Evolutionary conservation across 2,113 vertebrate species (phyloP).

Genomic region (Pangasianodon gigas): DNA sequence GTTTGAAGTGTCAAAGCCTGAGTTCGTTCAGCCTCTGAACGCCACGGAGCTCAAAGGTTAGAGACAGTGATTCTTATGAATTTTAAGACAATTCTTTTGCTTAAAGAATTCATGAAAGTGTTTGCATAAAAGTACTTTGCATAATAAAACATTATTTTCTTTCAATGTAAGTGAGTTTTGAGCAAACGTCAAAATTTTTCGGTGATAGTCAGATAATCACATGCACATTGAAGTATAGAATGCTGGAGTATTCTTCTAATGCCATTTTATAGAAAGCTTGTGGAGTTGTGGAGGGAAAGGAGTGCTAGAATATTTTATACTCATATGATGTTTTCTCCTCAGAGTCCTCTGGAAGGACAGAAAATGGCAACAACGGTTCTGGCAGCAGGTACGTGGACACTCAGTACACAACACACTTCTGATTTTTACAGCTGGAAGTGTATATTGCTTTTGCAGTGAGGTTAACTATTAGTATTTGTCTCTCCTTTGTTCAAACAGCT

Average conservation of each 20-base stretch:
- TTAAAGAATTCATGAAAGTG: not conserved
- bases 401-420: not conserved
- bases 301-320: not conserved
- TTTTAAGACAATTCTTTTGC: not conserved
- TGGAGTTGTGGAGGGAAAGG: not conserved
- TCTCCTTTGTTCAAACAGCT: constrained; percentile 67
- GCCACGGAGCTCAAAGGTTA: constrained; percentile 72
- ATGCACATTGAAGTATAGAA: not conserved
- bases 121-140: not conserved
- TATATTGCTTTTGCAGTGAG: not conserved
- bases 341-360: constrained; percentile 67
- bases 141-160: not conserved
- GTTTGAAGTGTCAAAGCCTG: constrained; percentile 85
- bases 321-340: constrained; percentile 14
- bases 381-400: constrained; percentile 67
- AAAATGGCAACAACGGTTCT: constrained; percentile 61
- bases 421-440: not conserved
- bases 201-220: not conserved
- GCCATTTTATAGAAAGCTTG: not conserved
- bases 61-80: not conserved
- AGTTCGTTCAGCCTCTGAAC: constrained; percentile 83
- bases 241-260: no score
- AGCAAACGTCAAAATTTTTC: not conserved
- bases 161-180: not conserved
- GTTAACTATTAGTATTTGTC: not conserved